Conservation (phyloP, 2,888 invertebrate genomes). For the Phytoseiulus persimilis region DNA sequence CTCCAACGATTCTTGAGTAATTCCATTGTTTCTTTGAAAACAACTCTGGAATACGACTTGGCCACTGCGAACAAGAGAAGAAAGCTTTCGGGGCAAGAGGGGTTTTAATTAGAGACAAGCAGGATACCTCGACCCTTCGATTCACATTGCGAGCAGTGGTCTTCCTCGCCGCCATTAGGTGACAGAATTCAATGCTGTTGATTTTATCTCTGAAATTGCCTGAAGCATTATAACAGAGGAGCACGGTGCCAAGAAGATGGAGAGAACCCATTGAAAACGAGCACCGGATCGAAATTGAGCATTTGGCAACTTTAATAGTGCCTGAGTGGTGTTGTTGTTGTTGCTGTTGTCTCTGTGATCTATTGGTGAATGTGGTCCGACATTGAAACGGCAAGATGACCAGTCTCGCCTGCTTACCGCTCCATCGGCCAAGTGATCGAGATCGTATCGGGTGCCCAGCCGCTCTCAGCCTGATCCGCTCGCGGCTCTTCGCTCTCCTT, state of each 20-base stretch:
- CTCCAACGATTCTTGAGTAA: neutral
- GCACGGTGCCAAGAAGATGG: neutral
- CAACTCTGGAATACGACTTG: neutral
- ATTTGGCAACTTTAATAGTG: neutral
- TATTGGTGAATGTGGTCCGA: neutral
- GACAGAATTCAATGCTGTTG: neutral
- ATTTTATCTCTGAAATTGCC: neutral
- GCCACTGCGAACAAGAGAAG: neutral
- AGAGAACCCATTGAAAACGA: neutral
- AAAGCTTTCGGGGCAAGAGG: neutral
- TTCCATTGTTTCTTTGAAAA: neutral
- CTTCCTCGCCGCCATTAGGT: neutral
- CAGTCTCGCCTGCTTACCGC: neutral
- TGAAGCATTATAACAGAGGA: neutral
- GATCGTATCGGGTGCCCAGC: neutral
- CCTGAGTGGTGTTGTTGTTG: neutral
- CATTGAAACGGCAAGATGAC: neutral
- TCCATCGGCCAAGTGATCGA: neutral
- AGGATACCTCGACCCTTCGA: neutral
- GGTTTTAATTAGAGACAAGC: neutral
- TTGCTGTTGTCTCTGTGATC: neutral
- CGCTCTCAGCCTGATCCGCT: neutral
- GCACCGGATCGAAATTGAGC: neutral
- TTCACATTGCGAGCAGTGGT: neutral
- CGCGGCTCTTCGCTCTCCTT: neutral